Evolutionary conservation across 2,113 vertebrate genomes (phyloP).

Genomic region (Bubalus kerabau): DNA sequence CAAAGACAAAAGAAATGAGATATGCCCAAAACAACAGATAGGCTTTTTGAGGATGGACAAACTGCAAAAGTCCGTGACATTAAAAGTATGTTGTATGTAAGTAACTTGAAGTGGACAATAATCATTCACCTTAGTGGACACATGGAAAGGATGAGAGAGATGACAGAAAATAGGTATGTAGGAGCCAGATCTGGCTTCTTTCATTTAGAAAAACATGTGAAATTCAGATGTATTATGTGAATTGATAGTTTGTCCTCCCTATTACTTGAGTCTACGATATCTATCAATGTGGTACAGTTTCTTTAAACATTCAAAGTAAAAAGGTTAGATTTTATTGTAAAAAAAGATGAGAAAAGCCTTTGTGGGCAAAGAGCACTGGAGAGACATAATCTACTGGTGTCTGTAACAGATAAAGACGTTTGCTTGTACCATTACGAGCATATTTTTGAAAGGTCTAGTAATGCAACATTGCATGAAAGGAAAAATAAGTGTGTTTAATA

Average conservation of each 20-base stretch:
- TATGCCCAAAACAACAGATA: background rate
- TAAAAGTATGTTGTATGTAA: background rate
- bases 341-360: background rate
- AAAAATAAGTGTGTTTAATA: background rate
- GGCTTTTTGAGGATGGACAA: background rate
- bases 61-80: background rate
- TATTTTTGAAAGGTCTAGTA: background rate
- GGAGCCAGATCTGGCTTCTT: background rate
- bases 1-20: background rate
- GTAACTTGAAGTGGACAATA: background rate
- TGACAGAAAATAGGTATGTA: background rate
- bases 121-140: background rate
- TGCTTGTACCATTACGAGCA: background rate
- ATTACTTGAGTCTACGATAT: background rate
- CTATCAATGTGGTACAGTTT: background rate
- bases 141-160: background rate
- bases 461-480: background rate
- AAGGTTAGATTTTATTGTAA: background rate
- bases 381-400: background rate
- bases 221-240: background rate
- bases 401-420: background rate
- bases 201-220: background rate
- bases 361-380: background rate
- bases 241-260: background rate
- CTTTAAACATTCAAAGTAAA: background rate